phyloP scores from a whole-genome alignment of 1,140 invertebrate genomes.

The Medauroidea extradentata region DNA sequence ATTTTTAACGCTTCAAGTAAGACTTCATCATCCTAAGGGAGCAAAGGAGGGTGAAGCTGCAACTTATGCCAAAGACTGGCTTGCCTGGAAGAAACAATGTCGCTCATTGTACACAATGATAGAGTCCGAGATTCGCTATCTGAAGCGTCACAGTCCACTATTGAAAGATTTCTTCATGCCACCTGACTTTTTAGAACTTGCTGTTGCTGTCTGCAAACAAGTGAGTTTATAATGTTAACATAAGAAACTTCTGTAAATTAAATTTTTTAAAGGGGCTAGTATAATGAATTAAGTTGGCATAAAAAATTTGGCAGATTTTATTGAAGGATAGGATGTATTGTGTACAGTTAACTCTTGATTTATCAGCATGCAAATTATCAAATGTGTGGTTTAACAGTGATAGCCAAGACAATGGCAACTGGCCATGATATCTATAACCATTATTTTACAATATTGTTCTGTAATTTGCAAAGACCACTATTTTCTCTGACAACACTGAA shows the following conservation, averaged over 20 bases:
- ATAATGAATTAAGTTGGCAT: no score
- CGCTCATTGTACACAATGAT: slow-evolving; percentile 29
- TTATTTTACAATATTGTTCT: neutral
- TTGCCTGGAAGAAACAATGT: slow-evolving; percentile 33
- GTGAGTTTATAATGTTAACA: no score
- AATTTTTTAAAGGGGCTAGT: no score
- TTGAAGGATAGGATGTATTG: no score
- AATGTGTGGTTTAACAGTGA: no score
- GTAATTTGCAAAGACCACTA: no score
- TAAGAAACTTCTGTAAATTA: no score
- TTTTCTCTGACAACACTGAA: no score
- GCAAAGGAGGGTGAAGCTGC: slow-evolving; percentile 15
- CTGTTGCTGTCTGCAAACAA: slow-evolving; percentile 11
- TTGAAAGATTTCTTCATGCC: neutral
- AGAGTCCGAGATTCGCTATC: neutral
- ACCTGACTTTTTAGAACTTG: neutral
- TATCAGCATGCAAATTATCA: no score
- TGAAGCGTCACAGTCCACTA: neutral
- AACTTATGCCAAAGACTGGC: slow-evolving; percentile 27
- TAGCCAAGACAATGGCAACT: neutral
- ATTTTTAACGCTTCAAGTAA: slow-evolving; percentile 34
- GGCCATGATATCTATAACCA: neutral
- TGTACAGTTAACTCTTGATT: no score
- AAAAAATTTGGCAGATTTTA: no score
- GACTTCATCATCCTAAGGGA: slow-evolving; percentile 39